phyloP scores from a whole-genome alignment of 2,797 vertebrate genomes.

The Poliocrania exsul region DNA sequence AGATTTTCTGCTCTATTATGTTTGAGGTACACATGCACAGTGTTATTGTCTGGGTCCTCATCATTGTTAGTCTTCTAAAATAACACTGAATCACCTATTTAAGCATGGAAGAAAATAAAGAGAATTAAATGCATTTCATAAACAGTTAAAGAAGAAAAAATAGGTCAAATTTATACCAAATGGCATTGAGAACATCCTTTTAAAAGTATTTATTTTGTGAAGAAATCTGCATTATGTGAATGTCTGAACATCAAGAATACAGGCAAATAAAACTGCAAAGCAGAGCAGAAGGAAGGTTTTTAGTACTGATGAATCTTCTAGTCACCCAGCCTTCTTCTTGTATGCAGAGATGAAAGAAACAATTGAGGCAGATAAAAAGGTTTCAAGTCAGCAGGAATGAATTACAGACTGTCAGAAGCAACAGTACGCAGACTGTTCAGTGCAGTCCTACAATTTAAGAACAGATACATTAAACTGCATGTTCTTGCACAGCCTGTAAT shows the following conservation, averaged over 20 bases:
- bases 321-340: background rate
- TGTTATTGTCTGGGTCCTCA: background rate
- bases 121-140: background rate
- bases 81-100: background rate
- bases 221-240: background rate
- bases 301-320: background rate
- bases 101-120: background rate
- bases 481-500: background rate
- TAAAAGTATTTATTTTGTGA: constrained; percentile 6
- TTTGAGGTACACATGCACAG: background rate
- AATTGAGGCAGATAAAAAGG: background rate
- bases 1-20: background rate
- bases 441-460: background rate
- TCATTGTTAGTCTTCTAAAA: background rate
- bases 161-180: constrained; percentile 14
- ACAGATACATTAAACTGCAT: background rate
- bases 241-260: background rate
- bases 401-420: background rate
- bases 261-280: background rate
- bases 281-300: background rate
- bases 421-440: background rate
- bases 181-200: background rate
- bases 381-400: background rate
- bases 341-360: constrained; percentile 3
- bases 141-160: background rate